These are phyloP conservation scores for Oreochromis aureus DNA, from an alignment of 2,113 vertebrate species.

Conservation along the genomic window DNA sequence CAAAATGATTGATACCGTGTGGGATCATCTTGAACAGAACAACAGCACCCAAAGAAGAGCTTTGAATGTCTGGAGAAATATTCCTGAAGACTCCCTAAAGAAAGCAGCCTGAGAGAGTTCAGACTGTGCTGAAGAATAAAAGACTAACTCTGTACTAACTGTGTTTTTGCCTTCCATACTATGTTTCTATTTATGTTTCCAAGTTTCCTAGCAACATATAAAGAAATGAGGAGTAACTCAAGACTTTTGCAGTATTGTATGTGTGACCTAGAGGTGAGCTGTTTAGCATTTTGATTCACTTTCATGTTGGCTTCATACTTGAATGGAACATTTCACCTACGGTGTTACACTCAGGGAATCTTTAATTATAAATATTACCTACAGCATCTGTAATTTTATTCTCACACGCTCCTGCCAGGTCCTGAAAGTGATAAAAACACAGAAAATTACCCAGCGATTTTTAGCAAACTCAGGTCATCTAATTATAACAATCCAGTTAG, in stretches of 20 bases:
- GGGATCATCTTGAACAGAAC: not conserved
- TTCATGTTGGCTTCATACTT: not conserved
- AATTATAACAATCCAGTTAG: conserved; percentile 25
- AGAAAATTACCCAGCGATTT: conserved; percentile 7
- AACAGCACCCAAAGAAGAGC: not conserved
- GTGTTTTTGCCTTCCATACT: not conserved
- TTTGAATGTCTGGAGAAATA: not conserved
- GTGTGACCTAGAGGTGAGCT: not conserved
- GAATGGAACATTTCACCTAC: not conserved
- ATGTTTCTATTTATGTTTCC: not conserved
- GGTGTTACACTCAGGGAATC: not conserved
- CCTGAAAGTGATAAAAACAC: conserved; percentile 8
- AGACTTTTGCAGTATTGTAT: not conserved
- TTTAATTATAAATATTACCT: not conserved
- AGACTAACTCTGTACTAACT: not conserved
- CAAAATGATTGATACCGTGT: not conserved
- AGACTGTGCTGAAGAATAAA: not conserved
- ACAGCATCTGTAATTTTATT: not conserved
- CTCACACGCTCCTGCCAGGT: not conserved
- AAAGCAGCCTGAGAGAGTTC: not conserved
- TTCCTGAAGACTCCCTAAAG: not conserved
- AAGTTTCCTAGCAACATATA: not conserved
- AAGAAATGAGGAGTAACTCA: not conserved
- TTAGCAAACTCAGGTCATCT: conserved; percentile 32
- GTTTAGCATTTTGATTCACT: not conserved